Conservation (phyloP, 2,113 vertebrate species). For the Nannobrachium achirus region DNA sequence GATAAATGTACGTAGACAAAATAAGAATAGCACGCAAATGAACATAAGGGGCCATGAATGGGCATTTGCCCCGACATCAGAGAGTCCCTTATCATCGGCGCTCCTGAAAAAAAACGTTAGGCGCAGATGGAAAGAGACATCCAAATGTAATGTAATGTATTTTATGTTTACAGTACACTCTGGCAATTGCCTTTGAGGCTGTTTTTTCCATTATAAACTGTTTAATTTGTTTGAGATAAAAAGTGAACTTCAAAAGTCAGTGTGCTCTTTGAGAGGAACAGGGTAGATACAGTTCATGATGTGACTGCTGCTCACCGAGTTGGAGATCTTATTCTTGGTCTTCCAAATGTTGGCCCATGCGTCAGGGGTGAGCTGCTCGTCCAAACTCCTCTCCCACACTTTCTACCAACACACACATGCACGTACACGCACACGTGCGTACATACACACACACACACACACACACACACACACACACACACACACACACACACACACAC, state of each 20-base stretch:
- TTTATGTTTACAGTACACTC: constrained; percentile 56
- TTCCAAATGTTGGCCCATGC: constrained; percentile 83
- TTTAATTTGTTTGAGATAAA: constrained; percentile 41
- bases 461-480: constrained; percentile 23
- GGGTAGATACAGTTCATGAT: constrained; percentile 6
- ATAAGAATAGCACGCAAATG: constrained; percentile 73
- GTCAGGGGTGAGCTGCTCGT: constrained; percentile 80
- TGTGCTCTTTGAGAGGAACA: neutral
- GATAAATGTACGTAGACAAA: constrained; percentile 81
- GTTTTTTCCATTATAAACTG: constrained; percentile 47
- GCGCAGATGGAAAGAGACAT: constrained; percentile 44
- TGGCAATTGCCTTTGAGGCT: constrained; percentile 49
- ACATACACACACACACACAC: constrained; percentile 21
- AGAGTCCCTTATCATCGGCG: constrained; percentile 60
- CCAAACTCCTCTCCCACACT: constrained; percentile 80
- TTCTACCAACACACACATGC: constrained; percentile 69
- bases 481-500: constrained; percentile 22
- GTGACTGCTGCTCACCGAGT: constrained; percentile 70
- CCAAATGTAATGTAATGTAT: constrained; percentile 57
- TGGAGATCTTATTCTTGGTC: constrained; percentile 80
- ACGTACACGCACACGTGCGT: constrained; percentile 19
- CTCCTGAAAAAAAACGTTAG: constrained; percentile 31
- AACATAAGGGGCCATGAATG: constrained; percentile 60
- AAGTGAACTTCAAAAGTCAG: neutral
- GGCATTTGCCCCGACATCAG: constrained; percentile 66